phyloP scores from a whole-genome alignment of 2,888 invertebrate genomes.

The Lycaena phlaeas region DNA sequence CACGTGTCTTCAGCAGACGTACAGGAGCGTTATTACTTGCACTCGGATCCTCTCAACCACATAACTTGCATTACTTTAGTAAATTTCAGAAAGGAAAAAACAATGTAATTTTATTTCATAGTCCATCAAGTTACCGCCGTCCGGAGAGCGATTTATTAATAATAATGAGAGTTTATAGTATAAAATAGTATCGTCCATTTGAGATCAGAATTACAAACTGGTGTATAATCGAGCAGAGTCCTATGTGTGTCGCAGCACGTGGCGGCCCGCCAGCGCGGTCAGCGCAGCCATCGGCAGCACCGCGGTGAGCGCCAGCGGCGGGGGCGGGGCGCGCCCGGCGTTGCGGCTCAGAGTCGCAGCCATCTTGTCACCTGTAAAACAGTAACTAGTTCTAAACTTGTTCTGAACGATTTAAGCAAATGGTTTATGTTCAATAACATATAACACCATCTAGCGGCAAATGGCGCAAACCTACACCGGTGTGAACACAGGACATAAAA shows the following conservation, averaged over 20 bases:
- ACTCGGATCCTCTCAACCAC: too few relatives aligned
- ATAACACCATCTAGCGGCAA: too few relatives aligned
- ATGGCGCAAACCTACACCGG: too few relatives aligned
- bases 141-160: not conserved
- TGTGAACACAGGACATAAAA: too few relatives aligned
- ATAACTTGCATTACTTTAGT: too few relatives aligned
- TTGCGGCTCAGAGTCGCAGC: constrained; percentile 90
- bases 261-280: too few relatives aligned
- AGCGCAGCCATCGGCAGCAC: constrained; percentile 13
- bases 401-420: too few relatives aligned
- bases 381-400: too few relatives aligned
- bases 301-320: constrained; percentile 11
- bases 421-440: too few relatives aligned
- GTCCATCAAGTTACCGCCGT: not conserved
- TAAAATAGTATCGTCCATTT: not conserved
- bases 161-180: not conserved
- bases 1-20: too few relatives aligned
- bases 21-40: too few relatives aligned
- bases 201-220: not conserved
- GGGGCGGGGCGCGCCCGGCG: constrained; percentile 33
- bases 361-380: constrained; percentile 86
- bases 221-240: not conserved
- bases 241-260: not conserved
- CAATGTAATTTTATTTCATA: too few relatives aligned
- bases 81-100: not conserved